These are phyloP conservation scores for Zoanthus gigantus DNA, from an alignment of 92 coral and sea anemone species.

Conservation along the genomic window DNA sequence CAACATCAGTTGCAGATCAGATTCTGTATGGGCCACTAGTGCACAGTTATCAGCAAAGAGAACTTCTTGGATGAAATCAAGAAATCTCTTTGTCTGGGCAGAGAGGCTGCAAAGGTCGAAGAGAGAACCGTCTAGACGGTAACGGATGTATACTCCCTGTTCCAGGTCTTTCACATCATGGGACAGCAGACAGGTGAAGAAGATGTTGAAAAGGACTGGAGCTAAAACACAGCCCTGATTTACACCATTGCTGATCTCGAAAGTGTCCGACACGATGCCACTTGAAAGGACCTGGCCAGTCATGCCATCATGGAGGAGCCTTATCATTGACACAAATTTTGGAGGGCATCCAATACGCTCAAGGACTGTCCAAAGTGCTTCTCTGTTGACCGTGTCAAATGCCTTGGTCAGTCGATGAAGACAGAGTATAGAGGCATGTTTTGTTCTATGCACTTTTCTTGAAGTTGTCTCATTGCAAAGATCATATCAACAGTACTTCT, in stretches of 20 bases:
- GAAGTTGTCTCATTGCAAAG: slow-evolving; percentile 31
- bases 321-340: slow-evolving; percentile 26
- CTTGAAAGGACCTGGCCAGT: slow-evolving; percentile 16
- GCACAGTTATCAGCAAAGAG: slow-evolving; percentile 51
- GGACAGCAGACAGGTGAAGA: slow-evolving; percentile 36
- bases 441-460: neutral
- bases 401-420: slow-evolving; percentile 28
- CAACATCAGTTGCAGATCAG: slow-evolving; percentile 37
- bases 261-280: neutral
- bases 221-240: slow-evolving; percentile 45
- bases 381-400: too few relatives aligned
- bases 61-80: slow-evolving; percentile 27
- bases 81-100: slow-evolving; percentile 21
- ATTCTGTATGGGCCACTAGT: slow-evolving; percentile 38
- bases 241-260: slow-evolving; percentile 23
- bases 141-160: slow-evolving; percentile 37
- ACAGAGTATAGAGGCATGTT: slow-evolving; percentile 4
- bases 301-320: slow-evolving; percentile 12
- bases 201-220: slow-evolving; percentile 47
- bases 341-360: slow-evolving; percentile 38
- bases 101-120: neutral
- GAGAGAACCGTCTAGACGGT: slow-evolving; percentile 9
- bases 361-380: slow-evolving; percentile 6
- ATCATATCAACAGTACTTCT: slow-evolving; percentile 36
- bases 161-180: slow-evolving; percentile 46